phyloP scores from a whole-genome alignment of 2,113 vertebrate species.

The Clinocottus analis region DNA sequence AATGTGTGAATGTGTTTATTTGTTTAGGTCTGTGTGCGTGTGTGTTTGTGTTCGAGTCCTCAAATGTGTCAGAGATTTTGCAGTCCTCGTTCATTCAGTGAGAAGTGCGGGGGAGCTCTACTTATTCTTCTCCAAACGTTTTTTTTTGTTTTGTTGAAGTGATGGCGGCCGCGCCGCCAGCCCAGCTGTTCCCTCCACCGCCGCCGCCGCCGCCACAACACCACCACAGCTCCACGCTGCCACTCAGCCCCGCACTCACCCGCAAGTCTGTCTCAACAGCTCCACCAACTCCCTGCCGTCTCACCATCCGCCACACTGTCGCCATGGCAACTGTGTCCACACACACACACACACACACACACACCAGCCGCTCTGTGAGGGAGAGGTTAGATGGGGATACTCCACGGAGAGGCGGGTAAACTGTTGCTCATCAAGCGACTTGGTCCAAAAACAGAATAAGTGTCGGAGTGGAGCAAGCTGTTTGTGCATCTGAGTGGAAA shows the following conservation, averaged over 20 bases:
- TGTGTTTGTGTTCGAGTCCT: conserved; percentile 68
- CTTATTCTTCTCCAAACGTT: conserved; percentile 74
- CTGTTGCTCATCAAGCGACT: conserved; percentile 75
- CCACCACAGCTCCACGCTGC: conserved; percentile 43
- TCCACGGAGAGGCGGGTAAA: conserved; percentile 69
- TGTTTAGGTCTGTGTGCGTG: conserved; percentile 68
- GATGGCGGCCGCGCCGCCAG: conserved; percentile 43
- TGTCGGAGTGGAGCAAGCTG: conserved; percentile 68
- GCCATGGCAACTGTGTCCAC: conserved; percentile 84
- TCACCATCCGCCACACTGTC: conserved; percentile 76
- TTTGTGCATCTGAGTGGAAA: conserved; percentile 72
- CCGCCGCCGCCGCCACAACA: conserved; percentile 31
- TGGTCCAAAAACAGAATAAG: conserved; percentile 73
- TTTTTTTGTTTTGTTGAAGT: conserved; percentile 46
- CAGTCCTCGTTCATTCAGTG: conserved; percentile 78
- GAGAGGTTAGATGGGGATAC: conserved; percentile 77
- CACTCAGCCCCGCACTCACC: conserved; percentile 74
- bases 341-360: conserved; percentile 74
- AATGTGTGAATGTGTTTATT: conserved; percentile 71
- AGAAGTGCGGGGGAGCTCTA: conserved; percentile 77
- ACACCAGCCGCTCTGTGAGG: conserved; percentile 56
- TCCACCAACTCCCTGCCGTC: conserved; percentile 74
- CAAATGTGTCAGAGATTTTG: conserved; percentile 72
- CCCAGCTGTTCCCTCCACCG: conserved; percentile 73
- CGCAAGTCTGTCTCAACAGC: conserved; percentile 76